Evolutionary conservation across 2,113 vertebrate genomes (phyloP).

Genomic region (Upupa epops): DNA sequence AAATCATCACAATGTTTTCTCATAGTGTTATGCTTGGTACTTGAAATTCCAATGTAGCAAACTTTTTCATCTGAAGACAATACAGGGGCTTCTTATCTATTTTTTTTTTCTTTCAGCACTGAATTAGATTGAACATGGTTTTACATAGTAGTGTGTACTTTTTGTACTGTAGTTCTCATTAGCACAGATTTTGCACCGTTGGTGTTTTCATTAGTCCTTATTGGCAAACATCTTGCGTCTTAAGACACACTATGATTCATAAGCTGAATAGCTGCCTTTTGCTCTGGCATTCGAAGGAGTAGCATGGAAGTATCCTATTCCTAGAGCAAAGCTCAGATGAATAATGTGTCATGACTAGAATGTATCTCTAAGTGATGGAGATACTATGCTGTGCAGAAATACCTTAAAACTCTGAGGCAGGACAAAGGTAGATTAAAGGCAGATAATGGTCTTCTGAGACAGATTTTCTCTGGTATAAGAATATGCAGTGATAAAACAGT

Average conservation of each 20-base stretch:
- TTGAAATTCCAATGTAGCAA: background rate
- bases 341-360: background rate
- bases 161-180: background rate
- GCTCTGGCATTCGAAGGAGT: background rate
- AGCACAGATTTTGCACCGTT: background rate
- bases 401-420: background rate
- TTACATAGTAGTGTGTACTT: background rate
- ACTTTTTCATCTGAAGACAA: background rate
- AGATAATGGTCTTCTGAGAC: background rate
- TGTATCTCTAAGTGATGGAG: background rate
- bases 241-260: background rate
- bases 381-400: background rate
- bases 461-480: background rate
- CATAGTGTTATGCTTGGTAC: background rate
- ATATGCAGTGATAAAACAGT: background rate
- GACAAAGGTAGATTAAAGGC: background rate
- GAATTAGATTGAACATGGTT: background rate
- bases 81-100: background rate
- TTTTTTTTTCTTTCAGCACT: background rate
- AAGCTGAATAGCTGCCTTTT: constrained; percentile 3
- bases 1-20: background rate
- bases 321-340: background rate
- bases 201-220: constrained; percentile 15
- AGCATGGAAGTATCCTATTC: background rate
- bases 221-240: constrained; percentile 4